A percentile compares a stretch with the other conserved stretches of the same genome.
phyloP scores from a whole-genome alignment of 2,888 invertebrate species.

The Ophioninae sp. region DNA sequence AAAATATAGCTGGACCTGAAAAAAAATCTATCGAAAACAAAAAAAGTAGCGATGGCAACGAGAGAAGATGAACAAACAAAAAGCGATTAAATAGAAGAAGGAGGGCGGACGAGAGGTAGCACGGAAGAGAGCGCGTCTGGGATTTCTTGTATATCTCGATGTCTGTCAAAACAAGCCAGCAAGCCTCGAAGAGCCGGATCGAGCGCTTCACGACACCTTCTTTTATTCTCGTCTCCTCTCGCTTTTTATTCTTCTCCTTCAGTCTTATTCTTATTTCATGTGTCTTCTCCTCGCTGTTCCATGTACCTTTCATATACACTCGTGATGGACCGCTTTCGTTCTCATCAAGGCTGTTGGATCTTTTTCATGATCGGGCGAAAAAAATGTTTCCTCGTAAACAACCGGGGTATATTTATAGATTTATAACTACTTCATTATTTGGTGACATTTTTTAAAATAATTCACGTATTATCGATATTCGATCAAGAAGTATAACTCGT shows the following conservation, averaged over 20 bases:
- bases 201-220: constrained; percentile 46
- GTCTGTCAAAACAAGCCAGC: constrained; percentile 76
- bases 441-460: too few species aligned
- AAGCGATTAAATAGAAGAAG: constrained; percentile 36
- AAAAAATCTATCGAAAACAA: constrained; percentile 20
- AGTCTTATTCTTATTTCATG: constrained; percentile 44
- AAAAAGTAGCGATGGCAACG: constrained; percentile 63
- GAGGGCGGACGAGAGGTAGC: neutral
- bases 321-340: constrained; percentile 14
- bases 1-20: neutral
- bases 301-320: neutral
- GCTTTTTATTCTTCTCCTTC: constrained; percentile 23
- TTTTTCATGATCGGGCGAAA: neutral
- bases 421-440: too few species aligned
- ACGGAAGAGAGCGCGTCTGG: constrained; percentile 31
- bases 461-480: too few species aligned
- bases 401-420: too few species aligned
- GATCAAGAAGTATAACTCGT: too few species aligned
- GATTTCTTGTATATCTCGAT: constrained; percentile 64
- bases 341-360: constrained; percentile 22
- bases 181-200: constrained; percentile 41
- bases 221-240: constrained; percentile 35
- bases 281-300: constrained; percentile 15
- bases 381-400: too few species aligned
- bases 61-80: constrained; percentile 70